A percentile compares a stretch with the other conserved stretches of the same genome.
phyloP scores from a whole-genome alignment of 53 echinoderm and acorn worm species.

The Stichopus horrens region DNA sequence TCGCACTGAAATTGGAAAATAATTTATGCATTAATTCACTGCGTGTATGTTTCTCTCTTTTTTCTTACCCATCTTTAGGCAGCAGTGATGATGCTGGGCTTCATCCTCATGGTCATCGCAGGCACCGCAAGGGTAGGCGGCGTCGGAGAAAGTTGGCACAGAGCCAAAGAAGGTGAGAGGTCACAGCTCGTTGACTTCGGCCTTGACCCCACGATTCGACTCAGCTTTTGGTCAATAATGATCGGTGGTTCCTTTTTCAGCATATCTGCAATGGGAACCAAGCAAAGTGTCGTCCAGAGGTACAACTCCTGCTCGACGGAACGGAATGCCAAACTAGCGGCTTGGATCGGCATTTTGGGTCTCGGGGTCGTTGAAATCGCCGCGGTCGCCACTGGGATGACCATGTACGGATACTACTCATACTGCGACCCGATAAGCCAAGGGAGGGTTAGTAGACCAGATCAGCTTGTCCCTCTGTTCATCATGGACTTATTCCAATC shows the following conservation, averaged over 20 bases:
- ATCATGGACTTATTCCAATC: slow-evolving; percentile 24
- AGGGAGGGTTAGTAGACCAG: slow-evolving; percentile 5
- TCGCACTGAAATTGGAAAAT: too few species aligned
- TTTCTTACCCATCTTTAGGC: background rate
- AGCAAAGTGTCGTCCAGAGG: slow-evolving; percentile 32
- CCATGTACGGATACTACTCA: slow-evolving; percentile 37
- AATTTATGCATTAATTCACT: too few species aligned
- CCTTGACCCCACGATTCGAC: slow-evolving; percentile 19
- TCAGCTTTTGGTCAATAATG: slow-evolving; percentile 39
- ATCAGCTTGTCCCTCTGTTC: slow-evolving; percentile 28
- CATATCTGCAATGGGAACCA: slow-evolving; percentile 12
- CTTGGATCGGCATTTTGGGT: slow-evolving; percentile 33
- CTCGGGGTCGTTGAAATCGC: slow-evolving; percentile 18
- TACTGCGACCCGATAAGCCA: slow-evolving; percentile 21
- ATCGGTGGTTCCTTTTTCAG: slow-evolving; percentile 26
- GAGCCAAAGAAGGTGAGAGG: slow-evolving; percentile 24
- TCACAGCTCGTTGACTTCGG: slow-evolving; percentile 10
- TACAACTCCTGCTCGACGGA: slow-evolving; percentile 41
- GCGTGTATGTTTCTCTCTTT: background rate
- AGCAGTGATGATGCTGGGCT: slow-evolving; percentile 14
- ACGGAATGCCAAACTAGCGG: slow-evolving; percentile 13
- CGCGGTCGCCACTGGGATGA: slow-evolving; percentile 29
- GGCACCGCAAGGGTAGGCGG: slow-evolving; percentile 29
- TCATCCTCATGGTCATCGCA: slow-evolving; percentile 20
- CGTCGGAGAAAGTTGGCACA: slow-evolving; percentile 18